Evolutionary conservation across 2,113 vertebrate species (phyloP).

Genomic region (Syrrhaptes paradoxus): DNA sequence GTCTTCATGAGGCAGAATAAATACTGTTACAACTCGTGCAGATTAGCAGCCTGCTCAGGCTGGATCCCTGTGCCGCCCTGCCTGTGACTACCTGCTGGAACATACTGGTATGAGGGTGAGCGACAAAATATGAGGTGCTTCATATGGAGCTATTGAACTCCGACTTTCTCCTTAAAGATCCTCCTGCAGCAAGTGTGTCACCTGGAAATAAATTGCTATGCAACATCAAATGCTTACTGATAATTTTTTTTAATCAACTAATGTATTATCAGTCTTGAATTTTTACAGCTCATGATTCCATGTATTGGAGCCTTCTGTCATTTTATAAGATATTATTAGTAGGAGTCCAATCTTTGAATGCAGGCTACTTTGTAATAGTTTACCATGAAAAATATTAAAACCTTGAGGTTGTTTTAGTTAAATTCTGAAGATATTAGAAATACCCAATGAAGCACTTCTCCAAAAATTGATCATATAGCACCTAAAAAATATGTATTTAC

Average conservation of each 20-base stretch:
- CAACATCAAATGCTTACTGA: background rate
- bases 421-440: background rate
- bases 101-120: background rate
- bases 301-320: background rate
- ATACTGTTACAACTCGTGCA: background rate
- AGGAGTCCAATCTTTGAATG: background rate
- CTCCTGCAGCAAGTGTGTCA: background rate
- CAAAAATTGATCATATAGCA: background rate
- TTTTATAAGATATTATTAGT: background rate
- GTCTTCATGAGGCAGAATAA: background rate
- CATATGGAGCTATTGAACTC: background rate
- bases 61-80: background rate
- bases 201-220: background rate
- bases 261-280: background rate
- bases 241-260: background rate
- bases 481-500: background rate
- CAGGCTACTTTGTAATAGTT: background rate
- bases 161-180: background rate
- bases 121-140: background rate
- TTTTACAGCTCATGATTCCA: background rate
- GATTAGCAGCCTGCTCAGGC: background rate
- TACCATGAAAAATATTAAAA: background rate
- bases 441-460: background rate
- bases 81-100: background rate
- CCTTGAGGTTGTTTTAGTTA: background rate